phyloP scores from a whole-genome alignment of 92 coral and sea anemone genomes.

The Epizoanthus rinbou region DNA sequence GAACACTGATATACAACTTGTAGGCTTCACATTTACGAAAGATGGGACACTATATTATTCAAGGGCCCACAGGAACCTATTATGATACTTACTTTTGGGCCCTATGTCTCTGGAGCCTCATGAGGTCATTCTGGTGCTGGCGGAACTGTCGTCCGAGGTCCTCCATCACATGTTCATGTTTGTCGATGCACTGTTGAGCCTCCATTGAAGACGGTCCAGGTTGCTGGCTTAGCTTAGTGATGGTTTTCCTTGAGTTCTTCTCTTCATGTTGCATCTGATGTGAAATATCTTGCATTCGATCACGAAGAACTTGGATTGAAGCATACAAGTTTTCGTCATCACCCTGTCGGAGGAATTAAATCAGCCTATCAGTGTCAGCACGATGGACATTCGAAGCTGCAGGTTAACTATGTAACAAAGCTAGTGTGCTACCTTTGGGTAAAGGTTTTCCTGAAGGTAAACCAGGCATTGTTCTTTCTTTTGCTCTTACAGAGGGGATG shows the following conservation, averaged over 20 bases:
- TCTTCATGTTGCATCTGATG: conserved; percentile 87
- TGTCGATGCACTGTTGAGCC: conserved; percentile 68
- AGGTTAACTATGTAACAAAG: background rate
- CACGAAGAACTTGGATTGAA: conserved; percentile 97
- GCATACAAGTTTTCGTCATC: conserved; percentile 98
- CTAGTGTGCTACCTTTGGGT: no score
- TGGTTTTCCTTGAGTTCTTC: conserved; percentile 68
- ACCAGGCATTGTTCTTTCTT: no score
- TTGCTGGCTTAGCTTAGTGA: conserved; percentile 66
- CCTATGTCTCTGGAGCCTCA: conserved; percentile 74
- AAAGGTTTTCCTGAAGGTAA: no score
- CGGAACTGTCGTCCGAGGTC: conserved; percentile 76
- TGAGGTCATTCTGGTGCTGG: conserved; percentile 78
- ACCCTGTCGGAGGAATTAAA: conserved; percentile 57
- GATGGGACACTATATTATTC: background rate
- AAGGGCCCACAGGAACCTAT: conserved; percentile 21
- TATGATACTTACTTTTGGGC: conserved; percentile 69
- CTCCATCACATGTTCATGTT: conserved; percentile 82
- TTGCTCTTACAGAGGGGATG: no score
- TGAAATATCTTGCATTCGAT: conserved; percentile 89
- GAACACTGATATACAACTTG: no score
- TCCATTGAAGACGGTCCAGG: conserved; percentile 65
- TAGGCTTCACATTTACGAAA: background rate
- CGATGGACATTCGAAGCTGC: background rate
- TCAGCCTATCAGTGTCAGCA: background rate